Evolutionary conservation across 92 coral and sea anemone species (phyloP), one percentile per base, ranked within the genome.

Genomic region (Pocillopora meandrina): DNA sequence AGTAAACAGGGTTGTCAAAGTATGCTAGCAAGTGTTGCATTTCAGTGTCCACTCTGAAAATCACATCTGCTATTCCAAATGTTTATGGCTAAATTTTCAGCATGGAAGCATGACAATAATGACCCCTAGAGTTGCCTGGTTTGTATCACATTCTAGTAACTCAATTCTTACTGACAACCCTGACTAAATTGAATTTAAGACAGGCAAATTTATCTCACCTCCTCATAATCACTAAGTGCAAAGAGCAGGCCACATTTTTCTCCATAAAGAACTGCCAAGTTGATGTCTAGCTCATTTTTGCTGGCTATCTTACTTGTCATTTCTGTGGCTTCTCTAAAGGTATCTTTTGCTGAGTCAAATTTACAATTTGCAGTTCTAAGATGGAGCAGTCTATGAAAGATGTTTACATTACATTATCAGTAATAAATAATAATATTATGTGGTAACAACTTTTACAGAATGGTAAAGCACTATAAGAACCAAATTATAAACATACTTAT

Each of bases 181-280:
- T 42, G 52, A 42, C 4, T 42, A 42, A 42, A 42, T 42, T 42
- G 52, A 3, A 3, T 42, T 42, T 42, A 42, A 42, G 52, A 42
- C 8, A 42, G 52, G 8, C 52, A 42, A 10, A 42, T 13, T n/a
- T 31, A 1, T 47, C 21, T 12, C 81, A 97, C 99, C 92, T 97
- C 98, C 74, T 92, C 93, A 72, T 97, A 97, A 85, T 97, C 95
- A 89, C 98, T 97, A 42, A 97, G 91, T 17, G 99, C 97, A 94
- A 97, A 97, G 76, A 97, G 84, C 81, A 97, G 80, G 15, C 90
- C 89, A 81, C 98, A 95, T 79, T 88, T 92, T 81, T 90, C 98
- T 21, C 95, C 95, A 77, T 90, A 87, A 56, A 97, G 93, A 11
- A 90, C 92, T 63, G 98, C 93, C 82, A 91, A 83, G 65, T 85